These are phyloP conservation scores for Tetragnatha montana DNA, from an alignment of 2,888 invertebrate genomes.

Conservation along the genomic window DNA sequence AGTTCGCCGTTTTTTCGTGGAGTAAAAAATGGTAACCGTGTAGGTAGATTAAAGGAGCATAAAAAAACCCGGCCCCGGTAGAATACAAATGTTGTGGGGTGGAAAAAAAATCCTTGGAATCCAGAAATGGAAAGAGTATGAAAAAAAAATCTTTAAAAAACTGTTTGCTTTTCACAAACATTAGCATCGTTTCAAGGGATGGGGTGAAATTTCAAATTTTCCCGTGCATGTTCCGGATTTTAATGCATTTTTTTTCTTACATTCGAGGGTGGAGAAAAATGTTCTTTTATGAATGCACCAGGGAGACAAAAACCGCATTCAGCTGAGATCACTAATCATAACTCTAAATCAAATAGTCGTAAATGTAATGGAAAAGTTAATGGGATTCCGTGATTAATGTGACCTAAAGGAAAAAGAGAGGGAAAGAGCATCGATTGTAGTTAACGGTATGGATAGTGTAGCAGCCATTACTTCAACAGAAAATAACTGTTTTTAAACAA, in stretches of 20 bases:
- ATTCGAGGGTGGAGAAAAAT: slow-evolving; percentile 18
- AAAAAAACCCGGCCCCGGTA: slow-evolving; percentile 33
- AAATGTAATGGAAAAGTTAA: neutral
- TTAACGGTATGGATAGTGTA: too few species aligned
- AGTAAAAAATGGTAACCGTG: slow-evolving; percentile 48
- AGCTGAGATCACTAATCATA: neutral
- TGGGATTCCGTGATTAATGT: neutral
- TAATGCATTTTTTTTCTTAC: slow-evolving; percentile 39
- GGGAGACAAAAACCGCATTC: neutral
- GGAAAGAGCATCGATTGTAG: too few species aligned
- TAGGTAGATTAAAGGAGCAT: slow-evolving; percentile 63
- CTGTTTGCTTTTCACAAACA: slow-evolving; percentile 11
- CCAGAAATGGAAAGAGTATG: slow-evolving; percentile 23
- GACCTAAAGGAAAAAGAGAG: neutral
- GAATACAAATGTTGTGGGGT: slow-evolving; percentile 45
- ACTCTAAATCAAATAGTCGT: neutral
- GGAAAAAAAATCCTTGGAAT: slow-evolving; percentile 26
- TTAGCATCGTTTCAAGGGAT: neutral
- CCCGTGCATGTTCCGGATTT: neutral
- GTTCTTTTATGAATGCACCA: slow-evolving; percentile 11
- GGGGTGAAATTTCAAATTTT: neutral
- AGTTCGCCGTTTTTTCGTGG: slow-evolving; percentile 34
- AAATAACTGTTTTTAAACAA: too few species aligned
- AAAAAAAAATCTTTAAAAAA: slow-evolving; percentile 18
- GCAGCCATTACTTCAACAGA: too few species aligned